phyloP scores from a whole-genome alignment of 1,140 invertebrate species.

The Dinothrombium tinctorium region DNA sequence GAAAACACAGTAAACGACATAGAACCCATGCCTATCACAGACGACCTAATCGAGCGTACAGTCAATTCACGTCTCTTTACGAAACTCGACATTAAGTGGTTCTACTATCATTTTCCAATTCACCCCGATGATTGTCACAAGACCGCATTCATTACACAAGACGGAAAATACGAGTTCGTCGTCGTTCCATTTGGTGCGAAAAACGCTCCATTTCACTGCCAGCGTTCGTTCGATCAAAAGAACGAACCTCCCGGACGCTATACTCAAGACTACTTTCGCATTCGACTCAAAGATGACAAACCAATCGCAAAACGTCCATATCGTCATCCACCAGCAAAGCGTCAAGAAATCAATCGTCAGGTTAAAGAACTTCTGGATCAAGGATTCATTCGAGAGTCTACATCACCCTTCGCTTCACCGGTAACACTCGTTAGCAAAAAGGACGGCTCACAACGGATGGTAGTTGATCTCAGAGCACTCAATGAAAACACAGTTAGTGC shows the following conservation, averaged over 20 bases:
- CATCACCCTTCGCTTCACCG: slow-evolving; percentile 12
- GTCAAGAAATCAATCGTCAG: slow-evolving; percentile 11
- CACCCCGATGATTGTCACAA: slow-evolving; percentile 10
- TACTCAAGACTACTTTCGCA: neutral
- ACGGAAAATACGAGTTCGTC: slow-evolving; percentile 18
- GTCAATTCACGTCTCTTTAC: slow-evolving; percentile 10
- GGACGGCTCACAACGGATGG: slow-evolving; percentile 14
- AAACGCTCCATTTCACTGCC: slow-evolving; percentile 13
- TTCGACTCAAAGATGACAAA: neutral
- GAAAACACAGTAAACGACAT: slow-evolving; percentile 14
- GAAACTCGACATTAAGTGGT: slow-evolving; percentile 12
- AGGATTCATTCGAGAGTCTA: slow-evolving; percentile 12
- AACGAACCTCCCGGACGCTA: neutral
- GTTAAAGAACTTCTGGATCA: slow-evolving; percentile 13
- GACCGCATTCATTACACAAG: slow-evolving; percentile 16
- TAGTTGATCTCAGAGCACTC: slow-evolving; percentile 8
- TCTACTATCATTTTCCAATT: slow-evolving; percentile 14
- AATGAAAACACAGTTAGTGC: no score
- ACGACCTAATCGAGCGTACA: slow-evolving; percentile 13
- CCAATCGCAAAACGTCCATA: neutral
- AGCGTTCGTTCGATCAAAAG: neutral
- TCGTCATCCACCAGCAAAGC: slow-evolving; percentile 4
- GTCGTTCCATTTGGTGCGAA: slow-evolving; percentile 18
- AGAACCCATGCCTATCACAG: slow-evolving; percentile 16
- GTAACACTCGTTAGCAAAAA: slow-evolving; percentile 12